Evolutionary conservation across 2,113 vertebrate species (phyloP).

Genomic region (Percina caprodes): DNA sequence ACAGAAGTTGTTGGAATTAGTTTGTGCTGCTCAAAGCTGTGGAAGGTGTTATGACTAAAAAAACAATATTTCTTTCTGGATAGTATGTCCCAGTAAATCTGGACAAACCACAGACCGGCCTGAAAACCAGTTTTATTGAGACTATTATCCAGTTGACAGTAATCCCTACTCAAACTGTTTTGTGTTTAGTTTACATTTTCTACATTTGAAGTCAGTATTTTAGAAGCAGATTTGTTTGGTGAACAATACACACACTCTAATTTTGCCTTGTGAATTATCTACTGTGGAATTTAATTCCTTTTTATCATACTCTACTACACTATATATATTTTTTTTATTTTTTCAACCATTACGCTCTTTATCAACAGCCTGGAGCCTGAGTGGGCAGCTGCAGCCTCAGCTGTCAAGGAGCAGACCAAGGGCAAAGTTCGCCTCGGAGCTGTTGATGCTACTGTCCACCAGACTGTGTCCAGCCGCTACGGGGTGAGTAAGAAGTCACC

Average conservation of each 20-base stretch:
- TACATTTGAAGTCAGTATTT: background rate
- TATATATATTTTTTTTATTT: background rate
- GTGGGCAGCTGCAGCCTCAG: slow-evolving; percentile 93
- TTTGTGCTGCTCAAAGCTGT: background rate
- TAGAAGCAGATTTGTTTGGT: background rate
- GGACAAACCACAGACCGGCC: slow-evolving; percentile 8
- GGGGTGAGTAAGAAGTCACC: slow-evolving; percentile 85
- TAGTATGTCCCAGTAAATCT: slow-evolving; percentile 2
- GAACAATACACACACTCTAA: background rate
- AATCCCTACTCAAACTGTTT: slow-evolving; percentile 12
- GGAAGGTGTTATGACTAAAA: background rate
- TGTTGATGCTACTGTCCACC: slow-evolving; percentile 93
- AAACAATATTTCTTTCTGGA: background rate
- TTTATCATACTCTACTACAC: too few relatives aligned
- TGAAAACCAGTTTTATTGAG: background rate
- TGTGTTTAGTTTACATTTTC: background rate
- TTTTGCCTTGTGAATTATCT: background rate
- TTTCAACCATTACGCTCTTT: background rate
- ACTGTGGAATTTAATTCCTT: background rate
- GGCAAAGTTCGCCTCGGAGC: slow-evolving; percentile 94
- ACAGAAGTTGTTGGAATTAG: background rate
- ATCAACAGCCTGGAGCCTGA: slow-evolving; percentile 91
- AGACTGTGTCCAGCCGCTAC: slow-evolving; percentile 87
- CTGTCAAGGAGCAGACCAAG: slow-evolving; percentile 94
- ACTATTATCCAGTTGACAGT: background rate